Evolutionary conservation across 2,113 vertebrate genomes (phyloP).

Genomic region (Passer domesticus): DNA sequence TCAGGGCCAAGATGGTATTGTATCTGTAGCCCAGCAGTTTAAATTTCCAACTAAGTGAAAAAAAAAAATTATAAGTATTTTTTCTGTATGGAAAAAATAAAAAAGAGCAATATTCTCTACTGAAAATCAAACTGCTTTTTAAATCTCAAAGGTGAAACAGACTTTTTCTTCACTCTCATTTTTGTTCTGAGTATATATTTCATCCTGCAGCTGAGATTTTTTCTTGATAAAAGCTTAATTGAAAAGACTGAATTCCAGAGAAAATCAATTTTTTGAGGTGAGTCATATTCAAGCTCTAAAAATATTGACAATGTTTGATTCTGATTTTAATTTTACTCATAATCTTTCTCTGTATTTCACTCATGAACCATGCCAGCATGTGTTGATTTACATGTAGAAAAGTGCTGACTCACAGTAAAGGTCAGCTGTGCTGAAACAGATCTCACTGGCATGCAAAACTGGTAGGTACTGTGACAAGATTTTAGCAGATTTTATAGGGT

Average conservation of each 20-base stretch:
- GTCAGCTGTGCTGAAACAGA: not conserved
- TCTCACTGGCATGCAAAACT: not conserved
- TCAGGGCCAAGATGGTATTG: not conserved
- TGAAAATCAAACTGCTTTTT: not conserved
- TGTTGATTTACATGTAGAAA: conserved; percentile 14
- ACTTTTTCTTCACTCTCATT: not conserved
- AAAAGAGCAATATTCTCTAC: not conserved
- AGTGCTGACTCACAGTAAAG: conserved; percentile 6
- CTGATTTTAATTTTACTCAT: conserved; percentile 1
- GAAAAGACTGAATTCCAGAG: not conserved
- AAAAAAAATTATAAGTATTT: not conserved
- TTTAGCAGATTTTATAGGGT: not conserved
- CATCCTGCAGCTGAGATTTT: not conserved
- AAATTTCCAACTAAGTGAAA: not conserved
- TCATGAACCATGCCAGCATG: not conserved
- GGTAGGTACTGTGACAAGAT: not conserved
- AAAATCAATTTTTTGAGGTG: not conserved
- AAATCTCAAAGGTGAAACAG: not conserved
- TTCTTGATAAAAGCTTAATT: not conserved
- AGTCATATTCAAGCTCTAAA: conserved; percentile 14
- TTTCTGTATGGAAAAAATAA: not conserved
- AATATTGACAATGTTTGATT: not conserved
- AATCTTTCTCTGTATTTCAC: not conserved
- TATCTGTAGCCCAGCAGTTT: not conserved
- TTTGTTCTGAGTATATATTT: not conserved